These are phyloP conservation scores for Phylloscopus whistleri DNA, from an alignment of 2,113 vertebrate species.

Conservation along the genomic window DNA sequence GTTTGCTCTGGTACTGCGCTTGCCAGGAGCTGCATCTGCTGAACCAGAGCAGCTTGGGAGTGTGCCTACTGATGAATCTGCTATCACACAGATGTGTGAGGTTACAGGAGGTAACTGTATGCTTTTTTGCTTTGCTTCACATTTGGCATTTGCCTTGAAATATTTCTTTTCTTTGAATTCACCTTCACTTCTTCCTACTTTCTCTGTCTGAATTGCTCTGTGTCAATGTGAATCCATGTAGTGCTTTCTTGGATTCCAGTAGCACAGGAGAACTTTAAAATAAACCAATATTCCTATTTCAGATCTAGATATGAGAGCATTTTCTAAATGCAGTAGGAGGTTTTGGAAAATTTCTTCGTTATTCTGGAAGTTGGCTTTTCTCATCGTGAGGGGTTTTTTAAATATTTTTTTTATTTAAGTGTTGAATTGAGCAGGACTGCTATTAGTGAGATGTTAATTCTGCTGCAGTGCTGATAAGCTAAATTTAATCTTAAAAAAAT, in stretches of 20 bases:
- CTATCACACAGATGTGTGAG: constrained; percentile 98
- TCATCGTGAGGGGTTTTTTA: background rate
- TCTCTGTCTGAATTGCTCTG: background rate
- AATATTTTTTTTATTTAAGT: background rate
- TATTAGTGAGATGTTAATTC: background rate
- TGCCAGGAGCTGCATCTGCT: constrained; percentile 87
- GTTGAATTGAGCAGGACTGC: background rate
- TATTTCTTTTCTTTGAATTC: background rate
- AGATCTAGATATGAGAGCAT: background rate
- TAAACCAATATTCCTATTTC: background rate
- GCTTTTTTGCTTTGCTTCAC: background rate
- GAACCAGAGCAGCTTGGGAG: constrained; percentile 94
- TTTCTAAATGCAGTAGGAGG: background rate
- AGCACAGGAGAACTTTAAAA: background rate
- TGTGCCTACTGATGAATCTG: constrained; percentile 93
- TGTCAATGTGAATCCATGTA: background rate
- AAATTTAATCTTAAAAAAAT: background rate
- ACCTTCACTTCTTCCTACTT: background rate
- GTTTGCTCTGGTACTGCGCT: constrained; percentile 92
- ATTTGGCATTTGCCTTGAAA: background rate
- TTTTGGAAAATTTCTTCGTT: background rate
- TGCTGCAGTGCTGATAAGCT: background rate
- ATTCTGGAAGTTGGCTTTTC: background rate
- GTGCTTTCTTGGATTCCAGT: background rate
- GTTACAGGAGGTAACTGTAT: constrained; percentile 89